Evolutionary conservation across 2,888 invertebrate genomes (phyloP), one percentile per base, ranked within the genome.

Genomic region (Calameuta idolon): DNA sequence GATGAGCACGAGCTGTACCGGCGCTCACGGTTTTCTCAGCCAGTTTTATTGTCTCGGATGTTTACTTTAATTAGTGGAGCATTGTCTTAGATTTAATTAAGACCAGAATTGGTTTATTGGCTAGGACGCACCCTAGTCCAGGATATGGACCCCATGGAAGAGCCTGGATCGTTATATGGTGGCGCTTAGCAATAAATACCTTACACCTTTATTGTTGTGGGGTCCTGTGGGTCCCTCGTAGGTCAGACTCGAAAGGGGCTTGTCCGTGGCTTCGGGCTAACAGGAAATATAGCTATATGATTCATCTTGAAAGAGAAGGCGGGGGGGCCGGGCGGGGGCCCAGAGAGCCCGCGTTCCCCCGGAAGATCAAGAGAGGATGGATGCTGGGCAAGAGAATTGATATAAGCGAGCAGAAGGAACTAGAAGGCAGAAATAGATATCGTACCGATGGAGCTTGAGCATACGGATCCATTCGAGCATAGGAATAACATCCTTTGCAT

Each of bases 31-130:
- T 33, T 15, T 75, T 80, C 76, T 79, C 73, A 74, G 74, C 74
- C 76, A 73, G 75, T 86, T 88, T 89, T 88, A 89, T 88, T 87
- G 83, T 83, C 81, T 81, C 81, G 84, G 84, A 85, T 87, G 88
- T 89, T 90, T 88, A 85, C 87, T 89, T 89, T 88, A 89, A 90
- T 90, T 89, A 90, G 87, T 83, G 85, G 80, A 83, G 76, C 69
- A 79, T 87, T 87, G 88, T 89, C 88, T 89, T 85, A 85, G 89
- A 90, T 90, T 90, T 89, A 90, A 90, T 90, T 89, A 89, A 90
- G 89, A 89, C 86, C 83, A 85, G 85, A 87, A 89, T 89, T 86
- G 88, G 87, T 90, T 90, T 90, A 90, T 89, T 86, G 86, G 84
- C 84, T 68, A 34, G n/a, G 78, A 71, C 68, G 69, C 77, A 69